Percentiles rank a stretch among this genome's conserved stretches.
These are phyloP conservation scores for Orchestia grillus DNA, from an alignment of 1,140 invertebrate species.

Conservation along the genomic window DNA sequence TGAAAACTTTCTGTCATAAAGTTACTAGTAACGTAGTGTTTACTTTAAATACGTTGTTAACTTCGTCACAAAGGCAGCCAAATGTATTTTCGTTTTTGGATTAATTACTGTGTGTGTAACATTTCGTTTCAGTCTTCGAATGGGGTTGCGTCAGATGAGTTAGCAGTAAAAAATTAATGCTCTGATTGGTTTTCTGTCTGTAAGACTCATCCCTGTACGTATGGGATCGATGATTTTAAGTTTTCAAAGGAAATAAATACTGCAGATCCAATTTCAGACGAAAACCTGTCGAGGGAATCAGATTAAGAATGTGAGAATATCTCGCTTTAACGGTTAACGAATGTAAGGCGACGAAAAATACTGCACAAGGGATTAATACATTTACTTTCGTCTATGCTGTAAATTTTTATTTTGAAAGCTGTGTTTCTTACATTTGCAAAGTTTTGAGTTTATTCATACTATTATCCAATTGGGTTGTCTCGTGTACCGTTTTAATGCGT, in stretches of 20 bases:
- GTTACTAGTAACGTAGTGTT: not conserved
- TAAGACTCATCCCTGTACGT: not conserved
- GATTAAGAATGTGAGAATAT: not conserved
- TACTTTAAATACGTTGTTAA: not conserved
- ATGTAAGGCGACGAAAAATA: not conserved
- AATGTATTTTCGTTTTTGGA: not conserved
- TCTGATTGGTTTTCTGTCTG: not conserved
- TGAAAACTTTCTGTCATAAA: not conserved
- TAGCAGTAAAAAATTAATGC: not conserved
- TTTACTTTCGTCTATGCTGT: not conserved
- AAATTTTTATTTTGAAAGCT: not conserved
- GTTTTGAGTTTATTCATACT: no score
- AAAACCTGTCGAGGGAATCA: not conserved
- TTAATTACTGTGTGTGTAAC: not conserved
- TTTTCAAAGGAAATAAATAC: not conserved
- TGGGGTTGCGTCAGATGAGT: not conserved
- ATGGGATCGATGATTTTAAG: not conserved
- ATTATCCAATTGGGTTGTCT: not conserved
- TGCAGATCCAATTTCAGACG: not conserved
- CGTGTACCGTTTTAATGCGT: not conserved
- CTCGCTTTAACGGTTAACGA: not conserved
- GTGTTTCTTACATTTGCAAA: no score
- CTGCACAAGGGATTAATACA: not conserved
- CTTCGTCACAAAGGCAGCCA: not conserved
- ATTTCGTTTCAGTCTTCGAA: not conserved